phyloP scores from a whole-genome alignment of 2,113 vertebrate species.

The Tragulus kanchil region DNA sequence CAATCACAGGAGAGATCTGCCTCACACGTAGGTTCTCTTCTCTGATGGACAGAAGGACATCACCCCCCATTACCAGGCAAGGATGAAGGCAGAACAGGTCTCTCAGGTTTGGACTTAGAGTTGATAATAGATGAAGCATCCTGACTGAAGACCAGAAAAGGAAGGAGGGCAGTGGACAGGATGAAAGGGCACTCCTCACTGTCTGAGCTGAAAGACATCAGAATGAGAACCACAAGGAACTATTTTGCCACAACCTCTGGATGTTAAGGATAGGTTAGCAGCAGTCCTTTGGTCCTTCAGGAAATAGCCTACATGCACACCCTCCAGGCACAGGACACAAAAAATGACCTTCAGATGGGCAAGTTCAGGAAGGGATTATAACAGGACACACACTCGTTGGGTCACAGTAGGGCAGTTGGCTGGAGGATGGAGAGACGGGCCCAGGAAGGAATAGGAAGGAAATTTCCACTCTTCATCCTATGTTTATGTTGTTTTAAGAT shows the following conservation, averaged over 20 bases:
- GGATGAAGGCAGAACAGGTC: background rate
- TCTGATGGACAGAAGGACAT: background rate
- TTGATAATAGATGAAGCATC: background rate
- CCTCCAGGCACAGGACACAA: background rate
- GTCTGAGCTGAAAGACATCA: background rate
- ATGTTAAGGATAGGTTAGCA: background rate
- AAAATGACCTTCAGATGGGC: background rate
- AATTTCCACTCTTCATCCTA: background rate
- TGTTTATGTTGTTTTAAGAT: background rate
- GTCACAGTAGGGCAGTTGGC: fast-evolving
- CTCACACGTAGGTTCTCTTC: background rate
- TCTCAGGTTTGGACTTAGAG: background rate
- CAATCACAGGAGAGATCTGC: background rate
- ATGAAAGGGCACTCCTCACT: background rate
- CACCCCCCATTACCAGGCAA: background rate
- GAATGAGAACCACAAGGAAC: background rate
- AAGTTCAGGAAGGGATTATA: background rate
- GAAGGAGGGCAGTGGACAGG: background rate
- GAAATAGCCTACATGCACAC: background rate
- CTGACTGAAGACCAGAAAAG: background rate
- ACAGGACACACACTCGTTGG: no score
- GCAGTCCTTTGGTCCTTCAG: background rate
- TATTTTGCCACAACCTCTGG: background rate
- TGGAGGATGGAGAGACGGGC: fast-evolving
- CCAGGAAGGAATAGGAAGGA: background rate